phyloP scores from a whole-genome alignment of 2,888 invertebrate genomes.

The Chalcosyrphus nemorum region DNA sequence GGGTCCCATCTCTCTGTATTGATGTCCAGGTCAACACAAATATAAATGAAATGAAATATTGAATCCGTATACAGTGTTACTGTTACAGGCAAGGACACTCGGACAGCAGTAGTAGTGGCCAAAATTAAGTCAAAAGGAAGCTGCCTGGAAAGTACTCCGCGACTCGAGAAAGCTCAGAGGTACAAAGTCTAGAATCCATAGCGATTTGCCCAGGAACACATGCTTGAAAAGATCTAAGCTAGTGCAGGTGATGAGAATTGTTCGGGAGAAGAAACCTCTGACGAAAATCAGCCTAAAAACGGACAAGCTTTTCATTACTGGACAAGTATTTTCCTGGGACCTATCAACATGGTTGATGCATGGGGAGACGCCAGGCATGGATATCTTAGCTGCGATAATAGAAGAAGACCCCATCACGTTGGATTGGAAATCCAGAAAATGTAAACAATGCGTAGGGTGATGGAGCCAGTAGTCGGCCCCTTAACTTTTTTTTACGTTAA shows the following conservation, averaged over 20 bases:
- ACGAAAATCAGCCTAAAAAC: neutral
- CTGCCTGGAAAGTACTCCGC: neutral
- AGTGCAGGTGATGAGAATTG: neutral
- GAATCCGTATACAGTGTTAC: neutral
- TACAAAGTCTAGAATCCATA: neutral
- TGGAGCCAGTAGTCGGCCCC: too few relatives aligned
- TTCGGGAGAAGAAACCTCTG: neutral
- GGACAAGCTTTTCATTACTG: neutral
- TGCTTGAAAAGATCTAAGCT: neutral
- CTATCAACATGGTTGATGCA: neutral
- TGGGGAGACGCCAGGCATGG: too few relatives aligned
- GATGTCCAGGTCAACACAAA: too few relatives aligned
- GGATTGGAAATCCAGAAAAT: neutral
- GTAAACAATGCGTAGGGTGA: neutral
- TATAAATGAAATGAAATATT: too few relatives aligned
- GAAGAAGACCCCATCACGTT: neutral
- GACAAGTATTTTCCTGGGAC: neutral
- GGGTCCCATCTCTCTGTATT: slow-evolving; percentile 1
- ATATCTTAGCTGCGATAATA: neutral
- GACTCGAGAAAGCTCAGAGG: neutral
- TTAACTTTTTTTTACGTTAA: too few relatives aligned
- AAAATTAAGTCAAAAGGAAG: neutral
- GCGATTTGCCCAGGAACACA: neutral
- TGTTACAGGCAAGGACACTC: too few relatives aligned
- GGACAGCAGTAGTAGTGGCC: too few relatives aligned